Percentiles rank a stretch among this genome's conserved stretches.
Conservation (phyloP, 2,888 invertebrate genomes). For the Lasioglossum malachurum region DNA sequence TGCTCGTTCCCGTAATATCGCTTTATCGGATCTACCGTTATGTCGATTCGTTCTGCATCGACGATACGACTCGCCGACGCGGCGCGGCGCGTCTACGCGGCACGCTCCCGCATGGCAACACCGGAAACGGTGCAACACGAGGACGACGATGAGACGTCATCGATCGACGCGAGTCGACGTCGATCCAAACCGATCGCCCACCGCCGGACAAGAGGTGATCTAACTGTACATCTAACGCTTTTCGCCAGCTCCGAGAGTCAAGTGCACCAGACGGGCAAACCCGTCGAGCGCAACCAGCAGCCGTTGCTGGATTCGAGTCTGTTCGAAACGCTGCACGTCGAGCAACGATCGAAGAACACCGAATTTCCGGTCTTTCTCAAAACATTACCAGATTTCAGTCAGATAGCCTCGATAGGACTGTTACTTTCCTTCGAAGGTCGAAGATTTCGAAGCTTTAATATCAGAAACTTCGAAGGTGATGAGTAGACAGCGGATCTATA, state of each 20-base stretch:
- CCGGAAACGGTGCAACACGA: constrained; percentile 65
- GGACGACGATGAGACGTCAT: constrained; percentile 53
- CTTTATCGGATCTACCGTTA: constrained; percentile 79
- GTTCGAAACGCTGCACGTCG: constrained; percentile 34
- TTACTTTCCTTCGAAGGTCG: too few relatives aligned
- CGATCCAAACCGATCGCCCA: constrained; percentile 48
- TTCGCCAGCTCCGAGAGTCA: constrained; percentile 47
- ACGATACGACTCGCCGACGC: constrained; percentile 52
- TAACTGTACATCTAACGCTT: constrained; percentile 77
- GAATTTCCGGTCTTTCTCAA: neutral
- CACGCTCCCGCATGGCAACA: constrained; percentile 62
- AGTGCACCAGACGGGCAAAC: constrained; percentile 35
- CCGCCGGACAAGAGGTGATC: constrained; percentile 49
- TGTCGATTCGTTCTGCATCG: constrained; percentile 77
- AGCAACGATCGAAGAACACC: neutral
- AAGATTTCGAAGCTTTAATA: too few relatives aligned
- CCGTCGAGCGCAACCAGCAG: neutral
- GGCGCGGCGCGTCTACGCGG: constrained; percentile 40
- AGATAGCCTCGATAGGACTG: too few relatives aligned
- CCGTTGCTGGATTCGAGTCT: constrained; percentile 39
- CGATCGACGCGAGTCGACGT: constrained; percentile 61
- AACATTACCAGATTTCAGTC: neutral
- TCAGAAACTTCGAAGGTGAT: too few relatives aligned
- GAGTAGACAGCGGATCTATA: too few relatives aligned
- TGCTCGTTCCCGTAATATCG: constrained; percentile 65